Evolutionary conservation across 2,888 invertebrate genomes (phyloP).

Genomic region (Callinectes sapidus): DNA sequence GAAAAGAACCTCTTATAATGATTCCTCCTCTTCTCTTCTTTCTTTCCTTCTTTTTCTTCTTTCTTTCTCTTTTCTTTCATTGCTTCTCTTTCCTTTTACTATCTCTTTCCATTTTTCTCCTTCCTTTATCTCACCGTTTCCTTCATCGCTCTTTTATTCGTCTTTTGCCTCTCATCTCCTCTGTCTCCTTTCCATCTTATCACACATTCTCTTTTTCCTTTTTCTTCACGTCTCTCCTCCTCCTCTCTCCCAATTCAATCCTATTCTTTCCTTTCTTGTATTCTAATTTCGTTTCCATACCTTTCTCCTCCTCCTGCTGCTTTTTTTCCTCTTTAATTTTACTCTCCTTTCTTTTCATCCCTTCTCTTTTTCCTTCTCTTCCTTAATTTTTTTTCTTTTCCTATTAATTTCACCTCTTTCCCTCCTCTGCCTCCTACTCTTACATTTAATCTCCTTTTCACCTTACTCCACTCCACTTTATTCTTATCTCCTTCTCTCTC

Average conservation of each 20-base stretch:
- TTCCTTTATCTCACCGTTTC: neutral
- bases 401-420: neutral
- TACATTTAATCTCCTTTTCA: too few relatives aligned
- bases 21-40: too few relatives aligned
- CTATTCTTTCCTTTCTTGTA: neutral
- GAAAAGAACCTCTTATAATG: too few relatives aligned
- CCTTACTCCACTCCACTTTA: neutral
- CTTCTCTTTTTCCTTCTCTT: neutral
- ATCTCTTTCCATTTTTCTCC: neutral
- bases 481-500: neutral
- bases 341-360: neutral
- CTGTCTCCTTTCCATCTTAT: neutral
- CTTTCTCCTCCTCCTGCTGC: neutral
- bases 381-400: too few relatives aligned
- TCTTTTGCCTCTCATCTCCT: neutral
- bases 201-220: neutral
- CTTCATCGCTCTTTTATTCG: neutral
- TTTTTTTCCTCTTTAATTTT: neutral
- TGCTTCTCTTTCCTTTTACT: neutral
- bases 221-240: neutral
- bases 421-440: neutral
- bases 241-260: neutral
- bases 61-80: neutral
- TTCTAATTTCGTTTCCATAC: neutral
- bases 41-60: too few relatives aligned